phyloP scores from a whole-genome alignment of 2,888 invertebrate species.

The Nomada flava region DNA sequence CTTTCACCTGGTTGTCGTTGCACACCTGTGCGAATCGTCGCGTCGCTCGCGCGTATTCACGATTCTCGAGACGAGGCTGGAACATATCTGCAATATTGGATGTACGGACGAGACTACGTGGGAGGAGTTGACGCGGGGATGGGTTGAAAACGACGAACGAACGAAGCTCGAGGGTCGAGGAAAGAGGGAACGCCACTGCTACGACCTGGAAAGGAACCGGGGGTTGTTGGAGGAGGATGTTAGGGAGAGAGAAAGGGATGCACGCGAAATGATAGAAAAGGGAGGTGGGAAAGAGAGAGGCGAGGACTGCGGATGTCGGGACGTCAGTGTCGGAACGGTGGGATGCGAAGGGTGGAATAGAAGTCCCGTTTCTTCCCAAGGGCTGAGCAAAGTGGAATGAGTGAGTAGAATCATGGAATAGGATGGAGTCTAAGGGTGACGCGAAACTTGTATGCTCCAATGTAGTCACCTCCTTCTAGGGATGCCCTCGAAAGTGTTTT shows the following conservation, averaged over 20 bases:
- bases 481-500: conserved; percentile 59
- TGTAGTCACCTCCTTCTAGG: conserved; percentile 37
- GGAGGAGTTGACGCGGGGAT: conserved; percentile 62
- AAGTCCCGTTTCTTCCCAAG: conserved; percentile 77
- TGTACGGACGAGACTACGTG: conserved; percentile 76
- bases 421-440: conserved; percentile 79
- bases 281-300: conserved; percentile 51
- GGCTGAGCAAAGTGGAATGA: conserved; percentile 78
- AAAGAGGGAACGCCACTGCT: conserved; percentile 61
- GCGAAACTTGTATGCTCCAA: conserved; percentile 72
- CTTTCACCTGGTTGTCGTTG: conserved; percentile 55
- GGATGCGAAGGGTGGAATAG: conserved; percentile 79
- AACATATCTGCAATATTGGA: conserved; percentile 82
- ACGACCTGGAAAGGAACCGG: conserved; percentile 71
- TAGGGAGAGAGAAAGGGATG: conserved; percentile 46
- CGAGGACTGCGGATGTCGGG: conserved; percentile 75
- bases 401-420: conserved; percentile 78
- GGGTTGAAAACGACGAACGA: conserved; percentile 57
- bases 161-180: conserved; percentile 51
- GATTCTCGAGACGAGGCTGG: conserved; percentile 73
- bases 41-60: conserved; percentile 48
- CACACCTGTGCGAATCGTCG: conserved; percentile 59
- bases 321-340: conserved; percentile 79
- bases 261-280: conserved; percentile 43
- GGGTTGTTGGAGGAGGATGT: conserved; percentile 47